These are phyloP conservation scores for Quadroppia sp. DNA, from an alignment of 2,888 invertebrate species.

Conservation along the genomic window DNA sequence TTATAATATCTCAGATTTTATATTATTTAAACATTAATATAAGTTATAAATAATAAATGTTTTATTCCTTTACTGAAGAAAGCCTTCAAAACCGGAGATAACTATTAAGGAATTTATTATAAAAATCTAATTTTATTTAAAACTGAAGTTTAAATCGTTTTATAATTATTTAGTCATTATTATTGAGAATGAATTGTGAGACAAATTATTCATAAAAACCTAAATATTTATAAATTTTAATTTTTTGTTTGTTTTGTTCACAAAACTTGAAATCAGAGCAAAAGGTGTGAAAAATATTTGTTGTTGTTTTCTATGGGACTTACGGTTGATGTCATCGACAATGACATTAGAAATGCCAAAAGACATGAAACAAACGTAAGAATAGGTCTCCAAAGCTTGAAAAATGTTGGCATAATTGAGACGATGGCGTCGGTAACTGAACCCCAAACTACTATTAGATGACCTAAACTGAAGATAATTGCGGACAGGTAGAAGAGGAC, in stretches of 20 bases:
- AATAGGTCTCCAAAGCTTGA: conserved; percentile 74
- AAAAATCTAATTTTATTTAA: background rate
- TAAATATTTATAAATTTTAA: no score
- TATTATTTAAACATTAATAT: no score
- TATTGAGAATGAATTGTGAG: no score
- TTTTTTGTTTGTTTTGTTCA: no score
- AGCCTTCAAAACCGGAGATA: background rate
- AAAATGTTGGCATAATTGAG: conserved; percentile 67
- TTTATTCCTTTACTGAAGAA: background rate
- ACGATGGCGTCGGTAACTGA: conserved; percentile 79
- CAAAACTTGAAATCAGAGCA: background rate
- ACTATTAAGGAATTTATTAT: background rate
- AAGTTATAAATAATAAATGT: background rate
- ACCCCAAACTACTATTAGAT: conserved; percentile 81
- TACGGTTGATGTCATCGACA: conserved; percentile 81
- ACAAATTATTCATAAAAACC: background rate
- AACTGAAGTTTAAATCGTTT: no score
- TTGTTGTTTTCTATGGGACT: conserved; percentile 49
- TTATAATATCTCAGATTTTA: no score
- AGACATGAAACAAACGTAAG: conserved; percentile 75
- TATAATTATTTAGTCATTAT: no score
- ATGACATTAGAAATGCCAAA: conserved; percentile 73
- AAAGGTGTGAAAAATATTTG: no score
- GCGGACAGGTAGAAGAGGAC: conserved; percentile 78
- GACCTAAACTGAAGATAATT: conserved; percentile 79